Base-by-base conservation (phyloP, 1,140 invertebrate species). In the Semibalanus balanoides region DNA sequence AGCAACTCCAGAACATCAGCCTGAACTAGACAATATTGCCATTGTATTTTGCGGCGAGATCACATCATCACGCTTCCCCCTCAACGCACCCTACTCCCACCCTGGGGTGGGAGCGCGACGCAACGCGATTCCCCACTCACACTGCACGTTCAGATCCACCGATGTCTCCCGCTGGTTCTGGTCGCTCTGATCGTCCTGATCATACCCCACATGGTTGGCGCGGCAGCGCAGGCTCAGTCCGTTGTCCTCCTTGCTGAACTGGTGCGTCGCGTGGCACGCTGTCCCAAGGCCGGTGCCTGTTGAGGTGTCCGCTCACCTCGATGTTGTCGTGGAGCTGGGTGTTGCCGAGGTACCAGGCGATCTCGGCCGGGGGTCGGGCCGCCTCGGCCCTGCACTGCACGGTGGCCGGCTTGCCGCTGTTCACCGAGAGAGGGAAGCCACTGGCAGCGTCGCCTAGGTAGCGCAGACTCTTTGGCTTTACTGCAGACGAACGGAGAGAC, bases 331-430 rank as follows among this genome's bases (percentile, higher is more conserved):
- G 29, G 3, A 72, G 22, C 28, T 72, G 70, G 19, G n/a, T 28
- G 29, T 72, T 72, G 25, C n/a, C 70, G 19, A 72, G 70, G 70
- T 72, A 72, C 70, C 70, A 72, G 25, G 3, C 70, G 70, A 72
- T 28, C 28, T 28, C 11, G 70, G 70, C 70, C 11, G 3, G 7
- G 11, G 70, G 70, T 30, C 70, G n/a, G n/a, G 70, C 70, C 25
- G 0, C 28, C 11, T 27, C 11, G 11, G 70, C 70, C n/a, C 5
- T 27, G 28, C 70, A 72, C 3, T 11, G 9, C 3, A 72, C 70
- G 3, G 29, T 17, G 28, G 70, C 19, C n/a, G 70, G 70, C n/a
- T 30, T 11, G 3, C 3, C 11, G 28, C 7, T 27, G 25, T 3
- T 5, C 3, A n/a, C 70, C 28, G n/a, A 5, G 19, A 72, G 19